Conservation (phyloP, 2,888 invertebrate genomes). For the Gnatocerus cornutus region DNA sequence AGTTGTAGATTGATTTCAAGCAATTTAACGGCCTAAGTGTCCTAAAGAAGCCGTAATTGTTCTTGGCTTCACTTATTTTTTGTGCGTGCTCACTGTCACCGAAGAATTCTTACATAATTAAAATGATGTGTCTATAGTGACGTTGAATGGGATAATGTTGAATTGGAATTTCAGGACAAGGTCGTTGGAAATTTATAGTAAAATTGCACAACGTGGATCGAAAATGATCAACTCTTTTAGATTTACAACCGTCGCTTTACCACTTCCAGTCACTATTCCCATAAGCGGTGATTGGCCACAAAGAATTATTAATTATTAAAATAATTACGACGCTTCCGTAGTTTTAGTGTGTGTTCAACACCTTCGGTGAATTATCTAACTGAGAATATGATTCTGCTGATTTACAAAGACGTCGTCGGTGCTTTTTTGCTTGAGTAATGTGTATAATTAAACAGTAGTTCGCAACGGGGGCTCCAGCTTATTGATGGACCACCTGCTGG, state of each 20-base stretch:
- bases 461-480: constrained; percentile 57
- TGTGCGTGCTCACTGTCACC: constrained; percentile 21
- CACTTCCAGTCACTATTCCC: no score
- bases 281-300: neutral
- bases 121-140: constrained; percentile 1
- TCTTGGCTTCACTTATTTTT: constrained; percentile 20
- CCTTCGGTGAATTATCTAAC: constrained; percentile 26
- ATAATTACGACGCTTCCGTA: constrained; percentile 18
- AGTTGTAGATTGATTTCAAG: constrained; percentile 46
- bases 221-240: no score
- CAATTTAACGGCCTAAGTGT: constrained; percentile 48
- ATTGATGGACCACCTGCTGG: constrained; percentile 56
- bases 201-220: no score
- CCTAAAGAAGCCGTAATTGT: constrained; percentile 42
- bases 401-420: constrained; percentile 57
- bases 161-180: constrained; percentile 2
- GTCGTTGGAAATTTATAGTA: neutral
- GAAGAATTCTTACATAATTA: constrained; percentile 37
- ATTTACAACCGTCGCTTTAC: neutral
- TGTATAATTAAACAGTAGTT: constrained; percentile 64
- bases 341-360: constrained; percentile 10
- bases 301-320: constrained; percentile 2
- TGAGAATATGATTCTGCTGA: constrained; percentile 31
- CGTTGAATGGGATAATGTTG: constrained; percentile 4
- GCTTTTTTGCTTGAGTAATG: constrained; percentile 56